Evolutionary conservation across 2,113 vertebrate species (phyloP), one percentile per base, ranked within the genome.

Genomic region (Pterophyllum scalare): DNA sequence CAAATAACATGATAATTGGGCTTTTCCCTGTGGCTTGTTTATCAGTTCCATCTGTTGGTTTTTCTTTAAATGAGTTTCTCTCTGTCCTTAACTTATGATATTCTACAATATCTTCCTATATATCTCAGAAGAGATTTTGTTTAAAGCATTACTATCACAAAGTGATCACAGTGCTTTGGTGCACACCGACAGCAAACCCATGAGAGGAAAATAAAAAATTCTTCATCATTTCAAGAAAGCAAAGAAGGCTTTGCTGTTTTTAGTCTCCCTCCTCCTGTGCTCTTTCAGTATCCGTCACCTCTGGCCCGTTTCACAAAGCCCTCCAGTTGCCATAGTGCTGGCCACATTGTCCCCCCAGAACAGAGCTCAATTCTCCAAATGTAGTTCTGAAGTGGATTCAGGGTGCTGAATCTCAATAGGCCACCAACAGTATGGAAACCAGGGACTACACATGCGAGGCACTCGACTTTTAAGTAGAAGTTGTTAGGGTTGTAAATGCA

Each of bases 251-350:
- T 83, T 81, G 62, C 84, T 87, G 82, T 88, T 83, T 89, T 84
- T 84, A 61, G 61, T 75, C 56, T 56, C 79, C 75, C 65, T 61
- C 86, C 70, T 17, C 20, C 28, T 7, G 80, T 87, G 83, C 87
- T 93, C 89, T 88, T 93, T 94, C 89, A 90, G 75, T 91, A 86
- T 88, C 80, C 90, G 88, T 94, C 94, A 95, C 92, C 93, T 93
- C 83, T 91, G 88, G 86, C 86, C 90, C 86, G 57, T 31, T n/a
- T 87, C 80, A 87, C 87, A 87, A 89, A 92, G 88, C 86, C 70
- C 75, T 86, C 26, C 83, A 64, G 92, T 95, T 94, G 88, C 94
- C 91, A 95, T 94, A 94, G 94, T 59, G 58, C 87, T 87, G 77
- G 88, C 62, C 77, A 86, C 84, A 94, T 91, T 94, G 93, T 93